Percentiles rank a stretch among this genome's conserved stretches.
Evolutionary conservation across 2,797 vertebrate species (phyloP).

Genomic region (Lepilemur septentrionalis): DNA sequence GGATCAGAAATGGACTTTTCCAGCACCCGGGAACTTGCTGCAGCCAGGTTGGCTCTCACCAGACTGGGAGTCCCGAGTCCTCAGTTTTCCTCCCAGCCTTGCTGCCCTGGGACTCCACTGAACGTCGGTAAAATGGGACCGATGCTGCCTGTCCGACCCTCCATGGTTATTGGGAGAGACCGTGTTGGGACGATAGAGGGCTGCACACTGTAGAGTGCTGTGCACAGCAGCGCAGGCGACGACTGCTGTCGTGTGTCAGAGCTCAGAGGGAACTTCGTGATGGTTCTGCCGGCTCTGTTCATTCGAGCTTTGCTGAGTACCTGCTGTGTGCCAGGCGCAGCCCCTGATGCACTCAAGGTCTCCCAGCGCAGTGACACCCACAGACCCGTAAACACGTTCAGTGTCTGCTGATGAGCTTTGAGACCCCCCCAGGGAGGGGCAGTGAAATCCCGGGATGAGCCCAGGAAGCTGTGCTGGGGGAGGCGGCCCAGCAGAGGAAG

Average conservation of each 20-base stretch:
- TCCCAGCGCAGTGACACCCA: not conserved
- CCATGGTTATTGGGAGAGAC: not conserved
- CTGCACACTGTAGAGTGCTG: accelerated
- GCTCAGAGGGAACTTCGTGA: not conserved
- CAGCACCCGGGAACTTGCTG: accelerated
- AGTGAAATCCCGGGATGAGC: not conserved
- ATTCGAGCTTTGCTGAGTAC: not conserved
- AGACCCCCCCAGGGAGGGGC: accelerated
- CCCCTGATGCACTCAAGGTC: accelerated
- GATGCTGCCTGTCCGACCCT: accelerated
- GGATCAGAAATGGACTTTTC: not conserved
- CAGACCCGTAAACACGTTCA: not conserved
- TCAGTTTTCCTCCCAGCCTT: not conserved
- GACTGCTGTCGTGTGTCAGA: accelerated
- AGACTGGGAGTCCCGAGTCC: not conserved
- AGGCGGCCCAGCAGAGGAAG: not conserved
- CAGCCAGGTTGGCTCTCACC: accelerated
- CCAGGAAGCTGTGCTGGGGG: not conserved
- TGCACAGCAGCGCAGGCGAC: accelerated
- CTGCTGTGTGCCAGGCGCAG: not conserved
- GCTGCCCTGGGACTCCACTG: not conserved
- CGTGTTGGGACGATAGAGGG: accelerated
- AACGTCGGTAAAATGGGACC: not conserved
- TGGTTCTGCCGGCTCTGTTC: accelerated
- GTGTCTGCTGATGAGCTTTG: not conserved